Conservation (phyloP, 2,888 invertebrate species). For the Tenthredo livida region DNA sequence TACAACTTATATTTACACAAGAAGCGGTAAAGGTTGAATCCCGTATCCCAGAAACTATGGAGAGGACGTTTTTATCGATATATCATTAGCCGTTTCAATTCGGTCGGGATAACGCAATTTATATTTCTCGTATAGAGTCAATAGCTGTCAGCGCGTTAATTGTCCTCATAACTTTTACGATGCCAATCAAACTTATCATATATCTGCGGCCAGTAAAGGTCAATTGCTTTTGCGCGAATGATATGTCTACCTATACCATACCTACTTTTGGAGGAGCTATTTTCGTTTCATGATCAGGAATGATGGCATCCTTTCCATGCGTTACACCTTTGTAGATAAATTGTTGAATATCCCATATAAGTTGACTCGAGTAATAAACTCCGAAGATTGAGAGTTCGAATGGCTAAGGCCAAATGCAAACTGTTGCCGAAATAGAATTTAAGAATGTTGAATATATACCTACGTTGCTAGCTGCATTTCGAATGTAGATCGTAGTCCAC, state of each 20-base stretch:
- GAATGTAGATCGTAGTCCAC: not conserved
- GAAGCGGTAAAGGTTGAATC: not conserved
- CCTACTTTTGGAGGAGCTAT: constrained; percentile 11
- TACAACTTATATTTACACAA: not conserved
- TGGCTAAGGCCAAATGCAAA: not conserved
- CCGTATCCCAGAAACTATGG: not conserved
- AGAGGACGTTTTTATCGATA: not conserved
- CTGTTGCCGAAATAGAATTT: not conserved
- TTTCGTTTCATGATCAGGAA: not conserved
- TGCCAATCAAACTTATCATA: constrained; percentile 1
- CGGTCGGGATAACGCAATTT: constrained; percentile 4
- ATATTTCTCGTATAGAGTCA: constrained; percentile 24
- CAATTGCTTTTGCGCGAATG: not conserved
- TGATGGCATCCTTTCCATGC: not conserved
- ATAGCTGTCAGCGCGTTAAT: constrained; percentile 21
- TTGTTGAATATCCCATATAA: not conserved
- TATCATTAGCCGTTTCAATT: constrained; percentile 5
- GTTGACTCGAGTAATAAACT: not conserved
- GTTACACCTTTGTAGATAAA: not conserved
- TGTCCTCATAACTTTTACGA: not conserved
- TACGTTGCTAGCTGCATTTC: not conserved
- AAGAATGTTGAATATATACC: not conserved
- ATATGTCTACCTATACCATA: not conserved
- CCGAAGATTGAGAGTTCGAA: not conserved
- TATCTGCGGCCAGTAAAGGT: not conserved